Evolutionary conservation across 1,140 invertebrate genomes (phyloP).

Genomic region (Penaeus vannamei): DNA sequence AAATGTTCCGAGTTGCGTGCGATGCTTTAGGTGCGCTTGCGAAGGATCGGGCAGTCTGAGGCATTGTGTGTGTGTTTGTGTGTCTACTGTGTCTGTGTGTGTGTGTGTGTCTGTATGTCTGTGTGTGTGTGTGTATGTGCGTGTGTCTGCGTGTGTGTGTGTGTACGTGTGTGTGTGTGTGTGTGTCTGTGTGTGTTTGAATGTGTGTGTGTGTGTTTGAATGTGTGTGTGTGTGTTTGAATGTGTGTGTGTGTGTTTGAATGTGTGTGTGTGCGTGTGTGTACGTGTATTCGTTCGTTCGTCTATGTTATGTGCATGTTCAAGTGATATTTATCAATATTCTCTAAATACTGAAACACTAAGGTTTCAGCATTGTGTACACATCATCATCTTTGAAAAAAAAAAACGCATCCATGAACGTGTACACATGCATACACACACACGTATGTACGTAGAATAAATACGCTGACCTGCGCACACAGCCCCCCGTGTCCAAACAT

Average conservation of each 20-base stretch:
- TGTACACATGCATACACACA: too few species aligned
- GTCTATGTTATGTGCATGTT: too few species aligned
- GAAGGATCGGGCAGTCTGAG: neutral
- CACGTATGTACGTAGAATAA: too few species aligned
- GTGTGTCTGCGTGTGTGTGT: neutral
- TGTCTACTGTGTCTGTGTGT: neutral
- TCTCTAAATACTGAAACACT: too few species aligned
- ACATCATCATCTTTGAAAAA: too few species aligned
- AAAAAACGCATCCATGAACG: too few species aligned
- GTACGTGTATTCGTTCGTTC: neutral
- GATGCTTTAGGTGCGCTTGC: too few species aligned
- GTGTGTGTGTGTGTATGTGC: slow-evolving; percentile 1
- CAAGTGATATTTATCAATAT: too few species aligned
- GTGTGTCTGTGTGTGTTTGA: slow-evolving; percentile 18
- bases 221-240: neutral
- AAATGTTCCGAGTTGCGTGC: too few species aligned
- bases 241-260: neutral
- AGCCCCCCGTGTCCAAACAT: too few species aligned
- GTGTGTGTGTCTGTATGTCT: slow-evolving; percentile 13
- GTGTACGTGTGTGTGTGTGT: neutral
- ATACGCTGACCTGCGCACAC: too few species aligned
- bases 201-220: slow-evolving; percentile 4
- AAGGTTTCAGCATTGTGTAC: too few species aligned
- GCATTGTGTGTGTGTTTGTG: neutral
- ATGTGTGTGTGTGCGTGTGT: neutral